A percentile compares a stretch with the other conserved stretches of the same genome.
phyloP scores from a whole-genome alignment of 2,797 vertebrate species.

The Falco novaeseelandiae region DNA sequence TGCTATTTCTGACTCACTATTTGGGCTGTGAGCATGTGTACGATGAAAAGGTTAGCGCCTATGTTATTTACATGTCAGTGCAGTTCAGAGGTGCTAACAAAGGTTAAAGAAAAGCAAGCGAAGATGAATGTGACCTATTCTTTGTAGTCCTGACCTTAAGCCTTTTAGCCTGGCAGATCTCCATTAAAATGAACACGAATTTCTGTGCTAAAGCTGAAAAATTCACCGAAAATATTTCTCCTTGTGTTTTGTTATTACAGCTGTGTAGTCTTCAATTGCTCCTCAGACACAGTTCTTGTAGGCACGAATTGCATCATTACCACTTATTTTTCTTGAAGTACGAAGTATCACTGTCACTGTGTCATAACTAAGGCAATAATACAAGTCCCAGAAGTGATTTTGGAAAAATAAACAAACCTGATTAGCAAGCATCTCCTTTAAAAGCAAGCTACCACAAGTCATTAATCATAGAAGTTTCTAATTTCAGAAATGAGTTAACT shows the following conservation, averaged over 20 bases:
- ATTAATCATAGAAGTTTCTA: slow-evolving; percentile 51
- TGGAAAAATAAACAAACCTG: background rate
- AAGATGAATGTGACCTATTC: background rate
- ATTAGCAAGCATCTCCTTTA: background rate
- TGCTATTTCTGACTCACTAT: background rate
- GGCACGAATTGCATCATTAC: background rate
- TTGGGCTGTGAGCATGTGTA: background rate
- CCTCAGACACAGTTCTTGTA: background rate
- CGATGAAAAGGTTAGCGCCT: background rate
- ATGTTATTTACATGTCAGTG: background rate
- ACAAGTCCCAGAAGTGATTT: slow-evolving; percentile 19
- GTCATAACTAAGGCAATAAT: slow-evolving; percentile 1
- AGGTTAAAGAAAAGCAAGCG: background rate
- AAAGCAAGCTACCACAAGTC: background rate
- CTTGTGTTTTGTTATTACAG: background rate
- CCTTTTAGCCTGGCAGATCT: background rate
- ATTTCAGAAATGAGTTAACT: slow-evolving; percentile 52
- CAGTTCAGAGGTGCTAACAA: background rate
- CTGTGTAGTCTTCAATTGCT: background rate
- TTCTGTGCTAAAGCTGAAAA: background rate
- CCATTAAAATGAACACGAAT: background rate
- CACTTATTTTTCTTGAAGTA: background rate
- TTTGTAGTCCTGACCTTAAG: background rate
- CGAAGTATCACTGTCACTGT: background rate
- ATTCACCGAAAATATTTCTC: background rate